Evolutionary conservation across 2,113 vertebrate species (phyloP), one percentile per base, ranked within the genome.

Genomic region (Sturnus vulgaris): DNA sequence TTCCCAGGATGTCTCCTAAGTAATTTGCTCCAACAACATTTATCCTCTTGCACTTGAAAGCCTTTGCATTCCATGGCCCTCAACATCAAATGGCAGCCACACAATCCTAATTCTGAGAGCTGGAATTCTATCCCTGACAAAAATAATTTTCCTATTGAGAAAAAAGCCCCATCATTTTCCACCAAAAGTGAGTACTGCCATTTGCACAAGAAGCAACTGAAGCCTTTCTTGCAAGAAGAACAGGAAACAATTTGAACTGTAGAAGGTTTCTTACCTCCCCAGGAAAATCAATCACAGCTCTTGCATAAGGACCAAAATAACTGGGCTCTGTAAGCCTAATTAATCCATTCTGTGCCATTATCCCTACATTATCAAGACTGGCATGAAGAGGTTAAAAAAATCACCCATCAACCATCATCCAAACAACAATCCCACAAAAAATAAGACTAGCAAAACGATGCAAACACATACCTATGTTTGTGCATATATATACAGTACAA

Each of bases 161-260:
- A 88, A 82, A 65, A 16, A 0, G 0, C 9, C 0, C 0, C 20
- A 50, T 15, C 2, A 19, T 47, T 53, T 56, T 77, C 50, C 24
- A 55, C 27, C n/a, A 31, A 39, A 82, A 86, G 39, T 53, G 27
- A 75, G 30, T 47, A 60, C 15, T 72, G 72, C 5, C 27, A 86
- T 24, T 57, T 76, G 20, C 27, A 68, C 37, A 82, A 85, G 61
- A 68, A 78, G 39, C 15, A 71, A 55, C 20, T 30, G 75, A 60
- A 23, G 31, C 12, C 24, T 6, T 60, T 92, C 24, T 47, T 63
- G 31, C 18, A 82, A 52, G 18, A 79, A 52, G 3, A 79, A 37
- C 31, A 89, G 33, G 37, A 82, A 84, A 75, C 47, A 21, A 20
- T 9, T 52, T 28, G 52, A 82, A 20, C 6, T 10, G 27, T 20